A percentile compares a stretch with the other conserved stretches of the same genome.
Conservation (phyloP, 64 coral and sea anemone genomes). For the Trachythela sp. region DNA sequence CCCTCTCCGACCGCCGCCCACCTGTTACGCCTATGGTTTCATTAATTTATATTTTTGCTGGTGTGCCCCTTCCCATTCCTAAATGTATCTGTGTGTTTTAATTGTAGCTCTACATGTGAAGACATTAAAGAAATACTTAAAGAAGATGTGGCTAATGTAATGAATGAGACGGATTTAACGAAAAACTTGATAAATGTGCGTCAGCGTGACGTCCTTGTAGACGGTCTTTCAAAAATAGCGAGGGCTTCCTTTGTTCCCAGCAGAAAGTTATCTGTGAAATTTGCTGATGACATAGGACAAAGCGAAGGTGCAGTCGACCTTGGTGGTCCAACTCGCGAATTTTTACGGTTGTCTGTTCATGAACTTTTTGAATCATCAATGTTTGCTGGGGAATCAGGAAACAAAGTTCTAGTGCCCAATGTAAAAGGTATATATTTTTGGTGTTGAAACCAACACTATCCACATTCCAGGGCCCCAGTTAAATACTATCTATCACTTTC, state of each 20-base stretch:
- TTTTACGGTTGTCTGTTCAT: not conserved
- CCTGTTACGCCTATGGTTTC: too few species aligned
- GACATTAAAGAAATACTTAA: not conserved
- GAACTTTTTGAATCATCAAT: slow-evolving; percentile 16
- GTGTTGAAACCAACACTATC: too few species aligned
- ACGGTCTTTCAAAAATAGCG: not conserved
- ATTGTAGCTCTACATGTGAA: not conserved
- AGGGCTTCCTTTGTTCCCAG: slow-evolving; percentile 7
- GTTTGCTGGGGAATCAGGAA: not conserved
- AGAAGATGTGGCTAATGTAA: not conserved
- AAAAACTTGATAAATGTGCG: not conserved
- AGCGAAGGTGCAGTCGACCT: slow-evolving; percentile 8
- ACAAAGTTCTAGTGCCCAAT: not conserved
- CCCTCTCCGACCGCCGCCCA: too few species aligned
- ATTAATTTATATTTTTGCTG: too few species aligned
- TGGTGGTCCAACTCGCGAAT: not conserved
- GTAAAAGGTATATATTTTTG: slow-evolving; percentile 4
- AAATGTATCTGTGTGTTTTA: not conserved
- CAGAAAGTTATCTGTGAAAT: not conserved
- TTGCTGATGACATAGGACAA: slow-evolving; percentile 1
- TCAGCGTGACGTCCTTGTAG: not conserved
- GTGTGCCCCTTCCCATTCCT: too few species aligned
- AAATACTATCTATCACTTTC: too few species aligned
- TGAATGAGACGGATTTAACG: not conserved
- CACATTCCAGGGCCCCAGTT: too few species aligned